These are phyloP conservation scores for Notospermus geniculatus DNA, from an alignment of 1,140 invertebrate species.

Conservation along the genomic window DNA sequence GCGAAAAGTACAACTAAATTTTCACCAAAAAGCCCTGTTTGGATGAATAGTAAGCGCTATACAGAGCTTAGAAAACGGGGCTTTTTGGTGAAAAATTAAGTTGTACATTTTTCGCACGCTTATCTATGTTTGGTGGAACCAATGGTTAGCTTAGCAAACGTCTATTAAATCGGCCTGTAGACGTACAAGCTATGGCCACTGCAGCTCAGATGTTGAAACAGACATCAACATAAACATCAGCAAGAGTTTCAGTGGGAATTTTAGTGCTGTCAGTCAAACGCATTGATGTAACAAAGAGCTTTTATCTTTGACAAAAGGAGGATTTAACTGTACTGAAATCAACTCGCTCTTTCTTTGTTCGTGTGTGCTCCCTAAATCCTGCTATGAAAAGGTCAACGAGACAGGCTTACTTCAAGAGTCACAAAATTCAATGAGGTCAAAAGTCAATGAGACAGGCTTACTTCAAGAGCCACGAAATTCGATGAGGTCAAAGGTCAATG, in stretches of 20 bases:
- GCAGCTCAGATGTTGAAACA: too few species aligned
- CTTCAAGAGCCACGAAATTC: background rate
- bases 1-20: too few species aligned
- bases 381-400: background rate
- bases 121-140: too few species aligned
- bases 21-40: too few species aligned
- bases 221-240: background rate
- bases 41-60: too few species aligned
- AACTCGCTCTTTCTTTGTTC: background rate
- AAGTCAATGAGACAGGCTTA: too few species aligned
- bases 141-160: too few species aligned
- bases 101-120: too few species aligned
- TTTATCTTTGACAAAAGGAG: background rate
- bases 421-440: slow-evolving; percentile 9
- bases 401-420: background rate
- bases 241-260: background rate
- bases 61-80: too few species aligned
- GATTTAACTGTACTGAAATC: background rate
- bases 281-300: background rate
- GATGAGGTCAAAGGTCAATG: background rate
- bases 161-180: too few species aligned
- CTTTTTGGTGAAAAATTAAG: too few species aligned
- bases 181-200: too few species aligned
- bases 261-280: background rate
- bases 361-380: background rate